phyloP scores from a whole-genome alignment of 2,113 vertebrate genomes.

The Zonotrichia leucophrys region DNA sequence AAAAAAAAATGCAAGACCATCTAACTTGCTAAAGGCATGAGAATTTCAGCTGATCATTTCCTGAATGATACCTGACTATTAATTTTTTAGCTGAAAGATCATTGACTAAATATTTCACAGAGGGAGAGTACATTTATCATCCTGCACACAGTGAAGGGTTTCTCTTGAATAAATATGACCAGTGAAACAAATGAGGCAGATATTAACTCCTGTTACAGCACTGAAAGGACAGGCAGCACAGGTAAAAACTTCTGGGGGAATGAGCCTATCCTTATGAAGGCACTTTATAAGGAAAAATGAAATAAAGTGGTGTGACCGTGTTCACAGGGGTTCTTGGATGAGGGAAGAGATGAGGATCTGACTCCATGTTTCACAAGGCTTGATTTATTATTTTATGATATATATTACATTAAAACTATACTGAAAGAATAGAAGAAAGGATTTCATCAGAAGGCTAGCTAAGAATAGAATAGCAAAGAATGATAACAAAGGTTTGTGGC shows the following conservation, averaged over 20 bases:
- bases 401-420: too few relatives aligned
- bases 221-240: background rate
- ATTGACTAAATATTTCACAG: background rate
- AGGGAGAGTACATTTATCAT: background rate
- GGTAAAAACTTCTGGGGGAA: background rate
- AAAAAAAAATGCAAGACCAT: background rate
- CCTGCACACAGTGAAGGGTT: background rate
- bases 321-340: too few relatives aligned
- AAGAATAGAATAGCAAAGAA: too few relatives aligned
- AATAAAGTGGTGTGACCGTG: background rate
- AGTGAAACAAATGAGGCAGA: background rate
- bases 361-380: too few relatives aligned
- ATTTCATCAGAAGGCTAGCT: too few relatives aligned
- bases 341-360: too few relatives aligned
- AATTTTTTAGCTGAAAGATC: background rate
- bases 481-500: too few relatives aligned
- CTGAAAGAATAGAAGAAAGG: too few relatives aligned
- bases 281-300: rapidly evolving
- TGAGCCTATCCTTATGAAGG: background rate
- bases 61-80: background rate
- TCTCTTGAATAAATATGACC: background rate
- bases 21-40: background rate
- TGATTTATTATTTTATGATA: too few relatives aligned
- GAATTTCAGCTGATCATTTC: background rate
- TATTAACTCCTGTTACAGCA: background rate